Percentiles rank a stretch among this genome's conserved stretches.
Evolutionary conservation across 2,888 invertebrate genomes (phyloP).

Genomic region (Hypsopygia costalis): DNA sequence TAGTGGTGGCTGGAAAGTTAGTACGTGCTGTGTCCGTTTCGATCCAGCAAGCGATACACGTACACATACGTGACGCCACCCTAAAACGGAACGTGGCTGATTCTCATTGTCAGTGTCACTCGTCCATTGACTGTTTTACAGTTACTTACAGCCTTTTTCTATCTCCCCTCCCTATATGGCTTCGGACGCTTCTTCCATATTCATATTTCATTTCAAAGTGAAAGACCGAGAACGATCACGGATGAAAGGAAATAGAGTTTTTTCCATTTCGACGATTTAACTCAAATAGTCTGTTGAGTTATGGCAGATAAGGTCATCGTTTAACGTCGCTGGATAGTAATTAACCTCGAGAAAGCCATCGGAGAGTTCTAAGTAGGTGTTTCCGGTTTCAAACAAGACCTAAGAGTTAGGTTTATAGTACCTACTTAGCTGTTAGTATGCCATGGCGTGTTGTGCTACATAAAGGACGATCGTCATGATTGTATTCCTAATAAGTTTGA

Average conservation of each 20-base stretch:
- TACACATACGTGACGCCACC: conserved; percentile 61
- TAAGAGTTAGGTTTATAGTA: conserved; percentile 45
- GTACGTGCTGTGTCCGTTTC: conserved; percentile 40
- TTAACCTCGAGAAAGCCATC: conserved; percentile 53
- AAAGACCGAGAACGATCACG: conserved; percentile 42
- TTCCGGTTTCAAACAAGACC: conserved; percentile 41
- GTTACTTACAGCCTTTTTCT: conserved; percentile 69
- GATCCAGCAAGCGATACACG: conserved; percentile 49
- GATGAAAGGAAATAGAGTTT: conserved; percentile 27
- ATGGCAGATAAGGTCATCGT: conserved; percentile 17
- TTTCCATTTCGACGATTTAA: conserved; percentile 20
- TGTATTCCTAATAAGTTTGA: too few relatives aligned
- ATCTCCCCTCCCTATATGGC: conserved; percentile 48
- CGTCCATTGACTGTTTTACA: conserved; percentile 69
- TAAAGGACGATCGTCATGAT: too few relatives aligned
- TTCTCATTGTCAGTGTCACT: conserved; percentile 69
- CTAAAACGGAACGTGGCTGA: conserved; percentile 51
- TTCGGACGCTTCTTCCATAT: conserved; percentile 60
- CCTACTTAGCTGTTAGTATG: conserved; percentile 61
- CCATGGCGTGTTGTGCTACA: not conserved
- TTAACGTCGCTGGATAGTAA: conserved; percentile 32
- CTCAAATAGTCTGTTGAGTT: conserved; percentile 12
- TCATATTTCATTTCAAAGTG: conserved; percentile 51
- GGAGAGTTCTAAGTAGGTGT: conserved; percentile 42
- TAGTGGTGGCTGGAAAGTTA: conserved; percentile 61